phyloP scores from a whole-genome alignment of 2,888 invertebrate genomes.

The Heliconius ismenius region DNA sequence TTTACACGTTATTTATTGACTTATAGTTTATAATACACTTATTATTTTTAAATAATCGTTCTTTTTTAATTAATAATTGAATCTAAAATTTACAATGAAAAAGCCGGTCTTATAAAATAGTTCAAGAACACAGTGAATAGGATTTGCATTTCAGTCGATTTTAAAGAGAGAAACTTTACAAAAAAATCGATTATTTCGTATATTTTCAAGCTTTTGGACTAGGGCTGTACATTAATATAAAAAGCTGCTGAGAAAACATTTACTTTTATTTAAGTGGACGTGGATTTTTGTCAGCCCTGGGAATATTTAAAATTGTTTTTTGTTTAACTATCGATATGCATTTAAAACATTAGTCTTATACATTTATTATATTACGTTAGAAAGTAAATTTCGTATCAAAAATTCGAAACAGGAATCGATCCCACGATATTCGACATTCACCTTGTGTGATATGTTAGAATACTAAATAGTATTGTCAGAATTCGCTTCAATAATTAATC shows the following conservation, averaged over 20 bases:
- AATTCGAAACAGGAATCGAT: neutral
- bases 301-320: slow-evolving; percentile 9
- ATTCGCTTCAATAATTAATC: slow-evolving; percentile 3
- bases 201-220: slow-evolving; percentile 13
- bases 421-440: slow-evolving; percentile 1
- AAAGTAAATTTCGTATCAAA: slow-evolving; percentile 23
- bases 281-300: slow-evolving; percentile 1
- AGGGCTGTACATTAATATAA: slow-evolving; percentile 1
- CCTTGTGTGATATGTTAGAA: slow-evolving; percentile 32
- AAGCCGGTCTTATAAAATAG: slow-evolving; percentile 36
- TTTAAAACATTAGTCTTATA: slow-evolving; percentile 17
- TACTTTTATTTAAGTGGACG: neutral
- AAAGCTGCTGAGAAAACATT: neutral
- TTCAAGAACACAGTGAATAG: slow-evolving; percentile 39
- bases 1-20: slow-evolving; percentile 5
- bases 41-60: slow-evolving; percentile 3
- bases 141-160: slow-evolving; percentile 34
- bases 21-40: slow-evolving; percentile 21
- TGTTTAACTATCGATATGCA: slow-evolving; percentile 24
- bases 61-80: slow-evolving; percentile 6
- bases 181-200: neutral
- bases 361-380: slow-evolving; percentile 12
- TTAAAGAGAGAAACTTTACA: slow-evolving; percentile 2
- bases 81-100: slow-evolving; percentile 31
- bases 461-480: slow-evolving; percentile 28